Evolutionary conservation across 2,797 vertebrate species (phyloP).

Genomic region (Peromyscus melanophrys): DNA sequence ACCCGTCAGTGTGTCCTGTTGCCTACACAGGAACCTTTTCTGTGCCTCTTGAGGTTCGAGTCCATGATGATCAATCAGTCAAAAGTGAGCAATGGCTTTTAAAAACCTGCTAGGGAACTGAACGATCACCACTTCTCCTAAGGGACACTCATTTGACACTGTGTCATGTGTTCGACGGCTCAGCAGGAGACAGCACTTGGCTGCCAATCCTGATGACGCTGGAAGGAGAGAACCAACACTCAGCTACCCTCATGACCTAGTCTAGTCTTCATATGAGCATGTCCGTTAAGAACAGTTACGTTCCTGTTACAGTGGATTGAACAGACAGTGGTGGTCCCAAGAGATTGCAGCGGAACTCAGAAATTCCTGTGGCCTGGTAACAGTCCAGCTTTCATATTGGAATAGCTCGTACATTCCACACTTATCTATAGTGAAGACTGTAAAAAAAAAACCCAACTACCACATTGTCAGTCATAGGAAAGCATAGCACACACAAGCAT

Average conservation of each 20-base stretch:
- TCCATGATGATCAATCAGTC: constrained; percentile 31
- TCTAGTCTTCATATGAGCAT: background rate
- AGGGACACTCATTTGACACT: background rate
- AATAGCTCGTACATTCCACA: background rate
- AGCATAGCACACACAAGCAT: too few species aligned
- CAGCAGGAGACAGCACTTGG: too few species aligned
- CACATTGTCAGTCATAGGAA: background rate
- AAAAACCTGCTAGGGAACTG: background rate
- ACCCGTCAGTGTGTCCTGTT: constrained; percentile 56
- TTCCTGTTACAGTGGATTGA: background rate
- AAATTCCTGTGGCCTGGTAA: background rate
- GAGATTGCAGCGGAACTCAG: background rate
- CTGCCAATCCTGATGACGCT: too few species aligned
- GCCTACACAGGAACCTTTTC: background rate
- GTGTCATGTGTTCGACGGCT: background rate
- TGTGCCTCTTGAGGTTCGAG: background rate
- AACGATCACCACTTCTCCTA: background rate
- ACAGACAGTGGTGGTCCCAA: background rate
- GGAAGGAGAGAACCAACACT: too few species aligned
- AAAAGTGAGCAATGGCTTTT: constrained; percentile 34
- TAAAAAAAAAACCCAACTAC: background rate
- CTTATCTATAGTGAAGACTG: background rate
- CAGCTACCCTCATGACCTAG: background rate
- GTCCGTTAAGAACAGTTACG: background rate
- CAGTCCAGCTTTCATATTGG: background rate